Evolutionary conservation across 2,888 invertebrate genomes (phyloP), one percentile per base, ranked within the genome.

Genomic region (Tetragnatha montana): DNA sequence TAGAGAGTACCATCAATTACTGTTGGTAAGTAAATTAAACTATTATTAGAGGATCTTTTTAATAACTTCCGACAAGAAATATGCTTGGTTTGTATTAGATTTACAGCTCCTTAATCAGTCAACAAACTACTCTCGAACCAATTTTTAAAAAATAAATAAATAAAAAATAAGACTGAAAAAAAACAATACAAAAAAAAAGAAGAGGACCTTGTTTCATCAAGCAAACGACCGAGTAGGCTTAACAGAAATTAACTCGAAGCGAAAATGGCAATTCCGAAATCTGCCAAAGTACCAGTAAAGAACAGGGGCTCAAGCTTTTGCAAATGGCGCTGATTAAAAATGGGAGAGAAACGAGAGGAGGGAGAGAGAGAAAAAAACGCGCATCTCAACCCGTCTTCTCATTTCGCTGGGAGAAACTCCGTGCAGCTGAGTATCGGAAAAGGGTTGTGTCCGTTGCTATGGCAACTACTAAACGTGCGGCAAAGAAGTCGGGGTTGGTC

Each of bases 241-340:
- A 60, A 60, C 60, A 60, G 60, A 60, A 60, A 60, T 60, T 60
- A 60, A 60, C 60, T 60, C 17, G 14, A 60, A 60, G 17, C 19
- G 51, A 82, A 88, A 82, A 88, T 88, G 88, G 82, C 88, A 78
- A 49, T 70, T 68, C 50, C 71, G 35, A 21, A 79, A 84, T 68
- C 47, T 47, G 70, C 21, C 75, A 78, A 82, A 78, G 78, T 75
- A 47, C 81, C 17, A 75, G 70, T 71, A 82, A 60, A 88, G 81
- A 82, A 88, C 75, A 83, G 60, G 74, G 82, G 50, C 71, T 51
- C 75, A 78, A n/a, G 84, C 81, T 89, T 88, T 89, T 81, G 85
- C 85, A 89, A 89, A 89, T 89, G 89, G 89, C 89, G 89, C 84
- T 81, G 89, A 89, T 89, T 89, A 89, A 89, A 89, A 89, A 89